Conservation (phyloP, 2,888 invertebrate species). For the Zele albiditarsus region DNA sequence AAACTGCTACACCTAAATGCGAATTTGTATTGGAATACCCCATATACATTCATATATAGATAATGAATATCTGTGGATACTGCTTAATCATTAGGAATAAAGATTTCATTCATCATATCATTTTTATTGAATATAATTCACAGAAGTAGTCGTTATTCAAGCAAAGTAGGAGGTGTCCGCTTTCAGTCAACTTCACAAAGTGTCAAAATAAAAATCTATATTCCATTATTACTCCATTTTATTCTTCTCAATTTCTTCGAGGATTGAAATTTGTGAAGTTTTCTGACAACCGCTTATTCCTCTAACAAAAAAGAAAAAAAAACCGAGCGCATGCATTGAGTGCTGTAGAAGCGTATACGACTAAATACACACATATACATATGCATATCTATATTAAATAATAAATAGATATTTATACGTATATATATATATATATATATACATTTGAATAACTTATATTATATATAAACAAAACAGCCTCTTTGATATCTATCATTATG, state of each 20-base stretch:
- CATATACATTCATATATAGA: background rate
- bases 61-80: background rate
- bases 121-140: background rate
- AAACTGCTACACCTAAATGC: too few species aligned
- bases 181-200: slow-evolving; percentile 54
- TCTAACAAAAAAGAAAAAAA: background rate
- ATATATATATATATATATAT: slow-evolving; percentile 36
- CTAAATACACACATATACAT: slow-evolving; percentile 40
- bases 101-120: background rate
- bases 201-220: slow-evolving; percentile 26
- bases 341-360: slow-evolving; percentile 55
- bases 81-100: background rate
- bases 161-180: slow-evolving; percentile 51
- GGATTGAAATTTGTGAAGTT: slow-evolving; percentile 25
- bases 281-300: background rate
- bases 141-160: slow-evolving; percentile 35
- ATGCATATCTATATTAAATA: slow-evolving; percentile 44
- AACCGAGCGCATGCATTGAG: slow-evolving; percentile 62
- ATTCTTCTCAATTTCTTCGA: background rate
- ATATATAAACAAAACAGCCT: slow-evolving; percentile 27
- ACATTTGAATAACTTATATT: too few species aligned
- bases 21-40: too few species aligned
- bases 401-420: slow-evolving; percentile 44
- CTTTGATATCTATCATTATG: slow-evolving; percentile 20
- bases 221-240: background rate